These are phyloP conservation scores for Falco berigora DNA, from an alignment of 2,797 vertebrate species.

Conservation along the genomic window DNA sequence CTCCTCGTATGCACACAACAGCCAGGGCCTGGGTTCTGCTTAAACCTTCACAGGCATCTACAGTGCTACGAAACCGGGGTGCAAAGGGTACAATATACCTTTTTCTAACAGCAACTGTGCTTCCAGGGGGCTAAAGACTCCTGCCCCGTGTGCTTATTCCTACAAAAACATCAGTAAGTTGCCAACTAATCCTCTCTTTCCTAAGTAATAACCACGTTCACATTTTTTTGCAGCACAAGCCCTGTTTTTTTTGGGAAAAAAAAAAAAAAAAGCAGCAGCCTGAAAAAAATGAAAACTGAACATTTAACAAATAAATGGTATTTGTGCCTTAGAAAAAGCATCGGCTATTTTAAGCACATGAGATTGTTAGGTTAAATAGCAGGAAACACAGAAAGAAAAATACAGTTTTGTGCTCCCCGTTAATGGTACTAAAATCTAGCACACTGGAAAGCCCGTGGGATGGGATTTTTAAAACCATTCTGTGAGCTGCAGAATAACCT, in stretches of 20 bases:
- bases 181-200: not conserved
- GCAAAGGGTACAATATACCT: not conserved
- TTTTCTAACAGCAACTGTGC: not conserved
- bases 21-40: not conserved
- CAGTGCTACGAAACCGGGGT: not conserved
- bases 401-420: not conserved
- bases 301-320: not conserved
- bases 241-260: not conserved
- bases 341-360: not conserved
- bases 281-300: not conserved
- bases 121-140: not conserved
- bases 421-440: not conserved
- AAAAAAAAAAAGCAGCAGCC: not conserved
- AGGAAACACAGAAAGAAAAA: not conserved
- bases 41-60: not conserved
- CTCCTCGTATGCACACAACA: not conserved
- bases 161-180: not conserved
- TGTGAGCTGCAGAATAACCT: not conserved
- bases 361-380: not conserved
- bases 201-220: not conserved
- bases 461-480: not conserved
- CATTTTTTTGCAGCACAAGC: not conserved
- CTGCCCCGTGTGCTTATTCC: not conserved
- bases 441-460: not conserved
- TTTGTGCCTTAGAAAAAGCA: not conserved